Percentiles rank a stretch among this genome's conserved stretches.
Evolutionary conservation across 2,888 invertebrate species (phyloP).

Genomic region (Phytoseiulus persimilis): DNA sequence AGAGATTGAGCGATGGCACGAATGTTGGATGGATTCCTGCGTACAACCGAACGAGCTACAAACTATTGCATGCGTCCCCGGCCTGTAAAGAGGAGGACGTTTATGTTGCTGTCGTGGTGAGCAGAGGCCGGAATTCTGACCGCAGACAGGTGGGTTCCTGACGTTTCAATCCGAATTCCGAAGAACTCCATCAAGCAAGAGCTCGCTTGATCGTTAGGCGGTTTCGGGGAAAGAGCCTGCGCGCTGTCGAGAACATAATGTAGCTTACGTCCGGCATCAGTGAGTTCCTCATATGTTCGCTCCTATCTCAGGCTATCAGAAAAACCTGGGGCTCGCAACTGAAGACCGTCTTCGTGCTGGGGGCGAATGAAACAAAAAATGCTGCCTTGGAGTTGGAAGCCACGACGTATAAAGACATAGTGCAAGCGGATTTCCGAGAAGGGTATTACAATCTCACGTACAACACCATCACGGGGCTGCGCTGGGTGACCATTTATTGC

Average conservation of each 20-base stretch:
- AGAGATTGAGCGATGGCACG: background rate
- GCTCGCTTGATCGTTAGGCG: too few species aligned
- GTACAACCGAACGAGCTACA: background rate
- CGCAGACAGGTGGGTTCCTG: conserved; percentile 16
- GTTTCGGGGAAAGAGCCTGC: background rate
- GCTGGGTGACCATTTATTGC: conserved; percentile 22
- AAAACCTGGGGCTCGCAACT: conserved; percentile 32
- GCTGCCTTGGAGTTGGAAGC: background rate
- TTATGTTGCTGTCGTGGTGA: conserved; percentile 16
- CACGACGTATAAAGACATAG: conserved; percentile 7
- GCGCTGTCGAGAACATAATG: too few species aligned
- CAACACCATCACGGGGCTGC: conserved; percentile 19
- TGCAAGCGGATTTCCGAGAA: conserved; percentile 7
- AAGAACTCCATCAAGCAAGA: background rate
- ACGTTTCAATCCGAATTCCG: background rate
- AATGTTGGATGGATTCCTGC: conserved; percentile 18
- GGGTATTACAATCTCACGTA: conserved; percentile 32
- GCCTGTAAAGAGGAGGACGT: background rate
- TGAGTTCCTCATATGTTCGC: too few species aligned
- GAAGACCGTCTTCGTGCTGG: conserved; percentile 24
- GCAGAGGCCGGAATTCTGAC: background rate
- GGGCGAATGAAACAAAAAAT: conserved; percentile 7
- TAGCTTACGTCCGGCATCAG: too few species aligned
- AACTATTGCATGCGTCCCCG: background rate
- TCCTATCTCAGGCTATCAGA: background rate